Percentiles rank a stretch among this genome's conserved stretches.
phyloP scores from a whole-genome alignment of 2,113 vertebrate species.

The Vicugna pacos region DNA sequence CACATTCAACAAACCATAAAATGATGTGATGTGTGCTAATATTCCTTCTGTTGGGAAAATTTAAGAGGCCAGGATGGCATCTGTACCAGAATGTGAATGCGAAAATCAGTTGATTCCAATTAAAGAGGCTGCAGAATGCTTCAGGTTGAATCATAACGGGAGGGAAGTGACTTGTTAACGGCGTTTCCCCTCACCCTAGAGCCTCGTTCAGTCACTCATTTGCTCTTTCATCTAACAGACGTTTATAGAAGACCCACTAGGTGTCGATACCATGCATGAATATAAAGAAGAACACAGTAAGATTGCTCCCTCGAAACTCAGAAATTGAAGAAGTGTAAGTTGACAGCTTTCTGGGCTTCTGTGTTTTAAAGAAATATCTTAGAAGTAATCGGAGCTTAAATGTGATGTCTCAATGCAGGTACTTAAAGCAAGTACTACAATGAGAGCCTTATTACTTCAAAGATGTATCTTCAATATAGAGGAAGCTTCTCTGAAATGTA shows the following conservation, averaged over 20 bases:
- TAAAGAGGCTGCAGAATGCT: not conserved
- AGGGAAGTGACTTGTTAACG: not conserved
- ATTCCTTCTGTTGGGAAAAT: not conserved
- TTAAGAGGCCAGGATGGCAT: not conserved
- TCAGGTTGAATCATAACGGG: not conserved
- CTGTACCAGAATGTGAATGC: not conserved
- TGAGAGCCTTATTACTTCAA: not conserved
- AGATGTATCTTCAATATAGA: not conserved
- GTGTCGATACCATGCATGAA: not conserved
- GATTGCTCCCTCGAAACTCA: not conserved
- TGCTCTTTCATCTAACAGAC: not conserved
- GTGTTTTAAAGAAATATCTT: not conserved
- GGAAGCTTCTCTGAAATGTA: not conserved
- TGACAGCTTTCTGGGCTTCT: not conserved
- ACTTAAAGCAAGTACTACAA: not conserved
- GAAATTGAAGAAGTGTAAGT: not conserved
- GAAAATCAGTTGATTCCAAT: conserved; percentile 23
- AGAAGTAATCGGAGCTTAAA: not conserved
- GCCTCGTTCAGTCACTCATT: not conserved
- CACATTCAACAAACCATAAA: not conserved
- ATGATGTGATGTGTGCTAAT: not conserved
- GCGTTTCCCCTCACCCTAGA: not conserved
- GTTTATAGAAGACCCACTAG: not conserved
- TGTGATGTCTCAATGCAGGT: not conserved
- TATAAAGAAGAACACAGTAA: not conserved